Evolutionary conservation across 1,140 invertebrate genomes (phyloP), one percentile per base, ranked within the genome.

Genomic region (Ceratina australensis): DNA sequence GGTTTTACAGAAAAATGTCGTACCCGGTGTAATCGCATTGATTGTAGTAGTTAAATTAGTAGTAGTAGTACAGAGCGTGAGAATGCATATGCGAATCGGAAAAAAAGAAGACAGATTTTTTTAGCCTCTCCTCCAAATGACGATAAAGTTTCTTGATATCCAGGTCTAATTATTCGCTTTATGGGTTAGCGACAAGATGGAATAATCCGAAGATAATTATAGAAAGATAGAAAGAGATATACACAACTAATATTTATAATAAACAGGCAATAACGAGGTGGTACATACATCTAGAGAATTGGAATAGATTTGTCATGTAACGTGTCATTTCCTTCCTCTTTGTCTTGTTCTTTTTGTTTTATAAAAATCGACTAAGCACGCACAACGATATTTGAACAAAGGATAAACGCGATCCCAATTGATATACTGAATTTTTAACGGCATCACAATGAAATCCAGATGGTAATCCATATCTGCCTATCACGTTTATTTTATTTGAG

Each of bases 1-100:
- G 85, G 81, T 87, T 91, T 91, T 91, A 91, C 90, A 90, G 89
- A 89, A 90, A 91, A 91, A 90, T 86, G 68, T 91, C 86, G 82
- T 88, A 88, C 87, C 88, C 87, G 76, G 83, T 90, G 83, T 90
- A 90, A 80, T 79, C 75, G 83, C 78, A 86, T 88, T 79, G 82
- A 90, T 78, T 84, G 85, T 87, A 89, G 24, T 79, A 67, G 64
- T 66, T 49, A 47, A 42, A 66, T 16, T 66, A 66, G 82, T 87
- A 64, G 22, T 67, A 88, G 33, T 79, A 77, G 67, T 61, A 91
- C 87, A 90, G 89, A 90, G 87, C 87, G 89, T 89, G 90, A 88
- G 72, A 85, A 85, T 72, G 90, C 86, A 89, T 89, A 84, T 42
- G 33, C 84, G 84, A 88, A 86, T 91, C 78, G 80, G 85, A 88